Evolutionary conservation across 2,113 vertebrate genomes (phyloP).

Genomic region (Chascanopsetta lugubris): DNA sequence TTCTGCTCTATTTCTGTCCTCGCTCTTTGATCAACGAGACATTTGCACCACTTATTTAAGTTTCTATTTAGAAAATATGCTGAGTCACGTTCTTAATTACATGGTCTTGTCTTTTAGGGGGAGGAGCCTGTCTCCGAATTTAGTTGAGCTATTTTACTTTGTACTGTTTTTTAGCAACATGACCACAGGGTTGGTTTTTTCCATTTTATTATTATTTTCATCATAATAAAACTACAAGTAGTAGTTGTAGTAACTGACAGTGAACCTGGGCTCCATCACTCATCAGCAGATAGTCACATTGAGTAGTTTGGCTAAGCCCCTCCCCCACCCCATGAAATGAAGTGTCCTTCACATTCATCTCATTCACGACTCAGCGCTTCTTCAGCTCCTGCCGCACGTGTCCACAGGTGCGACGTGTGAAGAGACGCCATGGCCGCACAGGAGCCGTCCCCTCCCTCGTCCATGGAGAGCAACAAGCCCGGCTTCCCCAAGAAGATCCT

Average conservation of each 20-base stretch:
- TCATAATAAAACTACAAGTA: too few species aligned
- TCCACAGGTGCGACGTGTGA: slow-evolving; percentile 65
- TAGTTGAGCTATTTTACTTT: not conserved
- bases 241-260: too few species aligned
- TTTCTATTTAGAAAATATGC: not conserved
- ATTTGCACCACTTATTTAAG: not conserved
- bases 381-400: too few species aligned
- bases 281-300: too few species aligned
- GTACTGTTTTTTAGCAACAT: not conserved
- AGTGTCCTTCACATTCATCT: too few species aligned
- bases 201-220: too few species aligned
- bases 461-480: slow-evolving; percentile 87
- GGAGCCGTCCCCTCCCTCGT: slow-evolving; percentile 86
- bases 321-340: too few species aligned
- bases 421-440: slow-evolving; percentile 80
- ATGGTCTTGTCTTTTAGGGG: not conserved
- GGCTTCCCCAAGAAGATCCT: slow-evolving; percentile 92
- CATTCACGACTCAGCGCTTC: too few species aligned
- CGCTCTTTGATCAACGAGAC: not conserved
- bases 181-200: too few species aligned
- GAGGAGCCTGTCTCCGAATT: not conserved
- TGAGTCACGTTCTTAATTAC: not conserved
- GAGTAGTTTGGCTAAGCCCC: too few species aligned
- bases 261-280: too few species aligned
- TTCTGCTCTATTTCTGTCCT: not conserved